Percentiles rank a stretch among this genome's conserved stretches.
These are phyloP conservation scores for Selenia dentaria DNA, from an alignment of 2,888 invertebrate genomes.

Conservation along the genomic window DNA sequence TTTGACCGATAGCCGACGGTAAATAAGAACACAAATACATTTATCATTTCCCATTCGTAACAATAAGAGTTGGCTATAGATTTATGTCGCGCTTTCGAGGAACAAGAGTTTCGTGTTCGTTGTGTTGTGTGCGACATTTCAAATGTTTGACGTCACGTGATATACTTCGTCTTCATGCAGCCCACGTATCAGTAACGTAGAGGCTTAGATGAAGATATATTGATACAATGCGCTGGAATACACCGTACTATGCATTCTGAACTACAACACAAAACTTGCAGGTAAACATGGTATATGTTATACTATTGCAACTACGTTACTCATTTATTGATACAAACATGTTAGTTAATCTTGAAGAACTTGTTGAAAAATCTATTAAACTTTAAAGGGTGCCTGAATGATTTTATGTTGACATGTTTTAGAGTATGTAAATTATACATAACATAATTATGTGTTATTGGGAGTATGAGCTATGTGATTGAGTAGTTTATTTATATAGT, in stretches of 20 bases:
- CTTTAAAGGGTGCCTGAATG: too few species aligned
- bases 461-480: too few species aligned
- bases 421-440: too few species aligned
- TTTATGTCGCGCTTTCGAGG: slow-evolving; percentile 65
- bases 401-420: too few species aligned
- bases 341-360: too few species aligned
- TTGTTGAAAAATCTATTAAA: too few species aligned
- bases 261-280: too few species aligned
- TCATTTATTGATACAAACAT: too few species aligned
- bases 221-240: slow-evolving; percentile 20
- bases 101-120: slow-evolving; percentile 62
- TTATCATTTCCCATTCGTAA: slow-evolving; percentile 69
- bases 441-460: too few species aligned
- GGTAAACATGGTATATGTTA: too few species aligned
- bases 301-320: too few species aligned
- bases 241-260: neutral
- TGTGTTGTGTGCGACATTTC: slow-evolving; percentile 67
- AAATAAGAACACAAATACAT: slow-evolving; percentile 62
- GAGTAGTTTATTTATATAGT: too few species aligned
- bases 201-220: slow-evolving; percentile 27
- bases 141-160: slow-evolving; percentile 59
- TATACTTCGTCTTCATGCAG: slow-evolving; percentile 22
- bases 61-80: slow-evolving; percentile 56
- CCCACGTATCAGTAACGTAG: slow-evolving; percentile 32
- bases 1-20: slow-evolving; percentile 39